Base-by-base conservation (phyloP, 1,140 invertebrate genomes). In the Platorchestia sp. region DNA sequence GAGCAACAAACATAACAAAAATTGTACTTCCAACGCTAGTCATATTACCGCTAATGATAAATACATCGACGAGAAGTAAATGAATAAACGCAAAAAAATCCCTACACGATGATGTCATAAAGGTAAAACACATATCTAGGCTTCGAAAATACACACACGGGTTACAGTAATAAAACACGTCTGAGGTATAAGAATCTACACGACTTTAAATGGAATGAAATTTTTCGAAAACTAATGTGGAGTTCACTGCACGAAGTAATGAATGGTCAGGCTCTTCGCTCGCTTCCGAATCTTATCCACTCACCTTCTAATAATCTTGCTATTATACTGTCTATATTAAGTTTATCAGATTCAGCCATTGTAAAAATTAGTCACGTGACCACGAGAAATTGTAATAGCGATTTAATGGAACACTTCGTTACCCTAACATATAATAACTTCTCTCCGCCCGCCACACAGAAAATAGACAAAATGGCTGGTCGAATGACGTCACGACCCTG, bases 231-330 rank as follows among this genome's bases (percentile, higher is more conserved):
- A 3, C 27, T 10, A 75, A 10, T 36, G 7, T 36, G 1, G 1
- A 10, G 1, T 75, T 75, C 59, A 75, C 7, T 75, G 14, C 36
- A 19, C 14, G 59, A 75, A 3, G 59, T 75, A 27, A 75, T 14
- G 59, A 14, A 75, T 36, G 59, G 27, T 36, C 10, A 75, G 59
- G 3, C 59, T 75, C 59, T 10, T 75, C n/a, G 59, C 59, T 27
- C 10, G 27, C 14, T 75, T 75, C 59, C 59, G 59, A 75, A 75
- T 22, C 59, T 27, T 27, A 36, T 89, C 42, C 87, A 89, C 91
- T 93, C 91, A 93, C 91, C 91, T 93, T 93, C 91, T 93, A 93
- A 93, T 93, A 93, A 93, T 93, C 91, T 93, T 19, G 91, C 91
- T 45, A 93, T 93, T 44, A 93, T 93, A 93, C 91, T 93, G 45